phyloP scores from a whole-genome alignment of 2,888 invertebrate genomes.

The Sipha maydis region DNA sequence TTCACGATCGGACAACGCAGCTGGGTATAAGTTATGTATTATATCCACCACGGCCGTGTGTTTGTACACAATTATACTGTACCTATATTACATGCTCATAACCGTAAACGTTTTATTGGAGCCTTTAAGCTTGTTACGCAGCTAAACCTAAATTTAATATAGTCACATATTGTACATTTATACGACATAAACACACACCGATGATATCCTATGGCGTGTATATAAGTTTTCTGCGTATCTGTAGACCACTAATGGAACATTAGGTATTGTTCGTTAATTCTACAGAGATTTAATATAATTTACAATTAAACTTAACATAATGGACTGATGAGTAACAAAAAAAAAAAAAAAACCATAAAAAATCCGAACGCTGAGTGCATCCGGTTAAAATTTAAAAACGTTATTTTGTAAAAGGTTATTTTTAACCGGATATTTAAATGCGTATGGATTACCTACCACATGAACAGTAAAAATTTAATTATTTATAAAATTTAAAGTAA shows the following conservation, averaged over 20 bases:
- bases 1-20: background rate
- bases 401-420: background rate
- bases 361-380: background rate
- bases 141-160: background rate
- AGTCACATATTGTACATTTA: background rate
- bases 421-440: background rate
- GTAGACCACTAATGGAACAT: background rate
- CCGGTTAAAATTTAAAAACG: slow-evolving; percentile 9
- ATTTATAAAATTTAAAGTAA: background rate
- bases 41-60: background rate
- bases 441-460: background rate
- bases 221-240: background rate
- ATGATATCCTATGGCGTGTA: background rate
- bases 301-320: slow-evolving; percentile 2
- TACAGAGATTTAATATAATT: background rate
- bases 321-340: background rate
- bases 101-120: background rate
- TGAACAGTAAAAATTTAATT: background rate
- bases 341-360: background rate
- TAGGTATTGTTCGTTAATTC: slow-evolving; percentile 16
- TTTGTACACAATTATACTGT: no score
- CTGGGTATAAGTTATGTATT: background rate
- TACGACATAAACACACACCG: background rate
- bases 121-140: background rate
- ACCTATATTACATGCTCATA: background rate